phyloP scores from a whole-genome alignment of 2,888 invertebrate species.

The Eupithecia abbreviata region DNA sequence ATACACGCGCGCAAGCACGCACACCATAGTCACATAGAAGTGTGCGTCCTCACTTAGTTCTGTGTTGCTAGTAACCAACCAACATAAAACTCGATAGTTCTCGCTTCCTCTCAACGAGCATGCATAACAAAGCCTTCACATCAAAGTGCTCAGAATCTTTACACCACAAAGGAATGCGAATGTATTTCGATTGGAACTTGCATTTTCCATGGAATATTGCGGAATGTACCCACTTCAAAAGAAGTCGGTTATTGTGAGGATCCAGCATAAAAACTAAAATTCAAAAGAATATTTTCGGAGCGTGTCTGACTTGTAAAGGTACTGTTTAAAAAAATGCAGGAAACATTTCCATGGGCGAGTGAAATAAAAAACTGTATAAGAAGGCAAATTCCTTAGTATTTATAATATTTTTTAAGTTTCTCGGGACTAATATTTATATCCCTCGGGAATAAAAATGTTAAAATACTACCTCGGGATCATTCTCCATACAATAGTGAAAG shows the following conservation, averaged over 20 bases:
- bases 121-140: constrained; percentile 31
- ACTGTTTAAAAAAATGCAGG: background rate
- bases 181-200: constrained; percentile 39
- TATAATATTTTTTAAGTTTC: no score
- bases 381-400: background rate
- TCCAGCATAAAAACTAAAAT: constrained; percentile 8
- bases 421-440: no score
- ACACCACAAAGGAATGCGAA: constrained; percentile 36
- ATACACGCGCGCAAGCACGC: no score
- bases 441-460: no score
- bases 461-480: no score
- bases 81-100: constrained; percentile 1
- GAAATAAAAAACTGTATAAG: background rate
- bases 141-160: constrained; percentile 34
- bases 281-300: constrained; percentile 1
- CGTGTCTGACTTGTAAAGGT: background rate
- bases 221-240: constrained; percentile 23
- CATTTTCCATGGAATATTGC: constrained; percentile 31
- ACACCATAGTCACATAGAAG: no score
- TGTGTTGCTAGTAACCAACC: background rate
- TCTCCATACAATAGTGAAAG: no score
- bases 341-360: background rate
- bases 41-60: no score
- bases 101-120: constrained; percentile 15
- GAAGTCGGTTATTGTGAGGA: constrained; percentile 26